These are phyloP conservation scores for Chloroceryle amazona DNA, from an alignment of 2,797 vertebrate species.

Conservation along the genomic window DNA sequence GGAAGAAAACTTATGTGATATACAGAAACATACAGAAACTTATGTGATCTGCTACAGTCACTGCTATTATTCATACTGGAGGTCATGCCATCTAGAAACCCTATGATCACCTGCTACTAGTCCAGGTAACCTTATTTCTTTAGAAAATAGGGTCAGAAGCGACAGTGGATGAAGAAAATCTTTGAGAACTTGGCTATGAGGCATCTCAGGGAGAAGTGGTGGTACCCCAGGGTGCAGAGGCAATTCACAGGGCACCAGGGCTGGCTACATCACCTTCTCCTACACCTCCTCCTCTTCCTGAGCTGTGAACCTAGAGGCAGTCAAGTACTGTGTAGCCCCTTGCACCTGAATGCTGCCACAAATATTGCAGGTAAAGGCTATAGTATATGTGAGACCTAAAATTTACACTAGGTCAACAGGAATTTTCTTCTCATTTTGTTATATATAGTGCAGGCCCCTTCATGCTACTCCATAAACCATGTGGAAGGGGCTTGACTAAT, in stretches of 20 bases:
- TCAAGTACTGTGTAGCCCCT: not conserved
- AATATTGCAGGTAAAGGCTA: not conserved
- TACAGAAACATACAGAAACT: not conserved
- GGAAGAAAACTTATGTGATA: too few relatives aligned
- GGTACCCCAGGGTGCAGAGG: not conserved
- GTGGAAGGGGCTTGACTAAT: not conserved
- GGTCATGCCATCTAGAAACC: not conserved
- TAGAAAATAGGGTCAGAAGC: not conserved
- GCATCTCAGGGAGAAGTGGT: not conserved
- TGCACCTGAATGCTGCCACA: not conserved
- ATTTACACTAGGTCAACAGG: not conserved
- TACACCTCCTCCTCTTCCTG: not conserved
- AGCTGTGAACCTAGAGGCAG: not conserved
- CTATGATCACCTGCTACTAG: not conserved
- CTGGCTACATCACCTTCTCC: not conserved
- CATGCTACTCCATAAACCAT: accelerated
- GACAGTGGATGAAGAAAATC: not conserved
- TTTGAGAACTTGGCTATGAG: not conserved
- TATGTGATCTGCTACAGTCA: accelerated
- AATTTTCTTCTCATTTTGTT: not conserved
- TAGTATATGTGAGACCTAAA: not conserved
- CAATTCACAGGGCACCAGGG: accelerated
- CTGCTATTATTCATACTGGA: not conserved
- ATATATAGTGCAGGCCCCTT: not conserved
- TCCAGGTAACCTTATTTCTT: not conserved